Conservation (phyloP, 2,888 invertebrate species). For the Globia sparganii region DNA sequence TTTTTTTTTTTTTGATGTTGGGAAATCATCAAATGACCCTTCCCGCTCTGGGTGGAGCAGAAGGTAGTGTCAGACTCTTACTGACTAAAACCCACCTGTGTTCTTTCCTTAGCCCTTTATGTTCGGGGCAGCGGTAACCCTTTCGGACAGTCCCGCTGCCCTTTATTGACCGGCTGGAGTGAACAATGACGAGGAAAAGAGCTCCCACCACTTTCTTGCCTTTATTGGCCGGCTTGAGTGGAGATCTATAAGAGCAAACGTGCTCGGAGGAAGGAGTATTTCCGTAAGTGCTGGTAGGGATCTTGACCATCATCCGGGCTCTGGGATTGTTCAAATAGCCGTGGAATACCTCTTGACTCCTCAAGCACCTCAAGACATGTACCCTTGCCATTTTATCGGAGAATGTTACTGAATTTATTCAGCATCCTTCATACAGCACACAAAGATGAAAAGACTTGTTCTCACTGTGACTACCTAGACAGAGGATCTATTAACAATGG, state of each 20-base stretch:
- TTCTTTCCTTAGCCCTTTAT: too few species aligned
- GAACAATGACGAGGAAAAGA: too few species aligned
- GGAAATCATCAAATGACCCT: too few species aligned
- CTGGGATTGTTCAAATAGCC: neutral
- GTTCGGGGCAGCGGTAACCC: too few species aligned
- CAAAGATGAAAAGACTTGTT: constrained; percentile 36
- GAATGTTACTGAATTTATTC: neutral
- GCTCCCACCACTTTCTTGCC: too few species aligned
- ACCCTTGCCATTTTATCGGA: neutral
- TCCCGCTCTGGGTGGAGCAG: too few species aligned
- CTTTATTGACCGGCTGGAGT: too few species aligned
- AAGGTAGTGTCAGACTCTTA: too few species aligned
- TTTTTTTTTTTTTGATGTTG: too few species aligned
- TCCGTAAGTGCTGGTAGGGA: neutral
- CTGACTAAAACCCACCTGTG: too few species aligned
- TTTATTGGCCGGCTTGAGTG: too few species aligned
- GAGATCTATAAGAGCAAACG: neutral
- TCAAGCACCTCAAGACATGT: neutral
- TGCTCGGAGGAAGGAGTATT: neutral
- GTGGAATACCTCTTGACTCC: neutral
- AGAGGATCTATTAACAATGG: constrained; percentile 36
- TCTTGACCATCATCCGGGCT: neutral
- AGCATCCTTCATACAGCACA: neutral
- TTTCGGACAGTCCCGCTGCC: too few species aligned
- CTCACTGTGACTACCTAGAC: constrained; percentile 10